phyloP scores from a whole-genome alignment of 2,113 vertebrate genomes.

The Empidonax traillii region DNA sequence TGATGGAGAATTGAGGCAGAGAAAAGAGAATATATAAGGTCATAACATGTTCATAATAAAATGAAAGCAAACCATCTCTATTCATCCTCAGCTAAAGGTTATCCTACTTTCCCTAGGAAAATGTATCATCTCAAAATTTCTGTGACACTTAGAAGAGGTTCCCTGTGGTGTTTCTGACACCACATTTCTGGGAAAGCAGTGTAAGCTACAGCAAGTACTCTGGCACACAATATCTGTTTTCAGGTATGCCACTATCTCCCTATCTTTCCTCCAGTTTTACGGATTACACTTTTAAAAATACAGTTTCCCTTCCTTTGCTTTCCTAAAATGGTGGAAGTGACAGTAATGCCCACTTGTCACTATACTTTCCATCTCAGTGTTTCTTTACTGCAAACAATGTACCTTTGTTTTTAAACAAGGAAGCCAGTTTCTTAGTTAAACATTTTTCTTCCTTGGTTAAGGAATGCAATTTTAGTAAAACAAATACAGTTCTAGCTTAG shows the following conservation, averaged over 20 bases:
- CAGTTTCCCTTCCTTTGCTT: background rate
- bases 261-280: background rate
- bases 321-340: background rate
- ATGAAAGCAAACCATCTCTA: background rate
- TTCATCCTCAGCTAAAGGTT: background rate
- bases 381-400: background rate
- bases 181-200: background rate
- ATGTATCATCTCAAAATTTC: background rate
- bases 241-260: background rate
- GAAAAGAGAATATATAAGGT: background rate
- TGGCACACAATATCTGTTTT: background rate
- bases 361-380: background rate
- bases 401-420: background rate
- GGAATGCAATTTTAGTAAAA: background rate
- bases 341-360: background rate
- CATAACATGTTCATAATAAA: background rate
- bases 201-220: background rate
- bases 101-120: background rate
- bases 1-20: background rate
- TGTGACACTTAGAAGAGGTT: background rate
- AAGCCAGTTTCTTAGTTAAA: background rate
- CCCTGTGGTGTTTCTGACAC: background rate
- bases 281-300: background rate
- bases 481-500: background rate
- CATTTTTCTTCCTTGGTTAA: background rate